Evolutionary conservation across 2,888 invertebrate species (phyloP).

Genomic region (Dryomyza anilis): DNA sequence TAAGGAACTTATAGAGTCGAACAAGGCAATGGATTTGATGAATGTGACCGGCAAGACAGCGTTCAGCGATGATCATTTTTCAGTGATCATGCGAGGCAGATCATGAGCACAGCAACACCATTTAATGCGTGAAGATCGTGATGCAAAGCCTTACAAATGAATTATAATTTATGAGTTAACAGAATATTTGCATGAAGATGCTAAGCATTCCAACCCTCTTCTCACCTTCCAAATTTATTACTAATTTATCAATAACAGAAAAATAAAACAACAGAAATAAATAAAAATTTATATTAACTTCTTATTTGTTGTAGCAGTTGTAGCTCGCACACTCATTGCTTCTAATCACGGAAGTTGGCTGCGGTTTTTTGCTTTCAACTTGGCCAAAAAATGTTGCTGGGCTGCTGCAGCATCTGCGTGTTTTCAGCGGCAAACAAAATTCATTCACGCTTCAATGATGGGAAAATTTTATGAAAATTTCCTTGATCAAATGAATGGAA

Average conservation of each 20-base stretch:
- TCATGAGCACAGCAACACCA: neutral
- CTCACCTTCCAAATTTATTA: too few species aligned
- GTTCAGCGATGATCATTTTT: neutral
- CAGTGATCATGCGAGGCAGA: neutral
- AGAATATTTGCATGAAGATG: neutral
- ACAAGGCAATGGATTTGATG: neutral
- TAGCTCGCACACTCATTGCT: neutral
- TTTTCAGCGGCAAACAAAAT: neutral
- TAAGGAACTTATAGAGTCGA: too few species aligned
- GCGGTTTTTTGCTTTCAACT: neutral
- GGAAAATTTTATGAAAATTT: neutral
- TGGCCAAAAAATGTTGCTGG: neutral
- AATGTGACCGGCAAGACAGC: neutral
- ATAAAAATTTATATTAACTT: too few species aligned
- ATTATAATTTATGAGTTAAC: neutral
- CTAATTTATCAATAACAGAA: too few species aligned
- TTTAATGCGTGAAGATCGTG: neutral
- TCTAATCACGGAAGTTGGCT: constrained; percentile 4
- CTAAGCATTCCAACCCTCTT: neutral
- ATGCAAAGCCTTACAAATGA: neutral
- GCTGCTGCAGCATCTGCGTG: neutral
- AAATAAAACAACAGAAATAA: too few species aligned
- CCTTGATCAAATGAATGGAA: neutral
- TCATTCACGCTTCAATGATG: constrained; percentile 12
- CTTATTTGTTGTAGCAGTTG: too few species aligned